A percentile compares a stretch with the other conserved stretches of the same genome.
phyloP scores from a whole-genome alignment of 2,888 invertebrate species.

The Athripsodes cinereus region DNA sequence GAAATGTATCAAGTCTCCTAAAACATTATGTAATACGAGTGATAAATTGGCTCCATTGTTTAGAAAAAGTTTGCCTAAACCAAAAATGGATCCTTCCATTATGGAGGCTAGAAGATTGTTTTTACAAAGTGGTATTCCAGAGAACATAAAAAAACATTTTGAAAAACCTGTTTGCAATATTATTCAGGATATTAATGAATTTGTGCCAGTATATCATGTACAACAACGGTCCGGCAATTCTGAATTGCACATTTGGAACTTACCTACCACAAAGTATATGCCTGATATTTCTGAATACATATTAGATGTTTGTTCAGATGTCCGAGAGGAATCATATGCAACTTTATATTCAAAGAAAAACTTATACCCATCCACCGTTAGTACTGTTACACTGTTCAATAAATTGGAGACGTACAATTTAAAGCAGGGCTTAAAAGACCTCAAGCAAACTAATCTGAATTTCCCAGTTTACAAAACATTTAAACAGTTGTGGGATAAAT shows the following conservation, averaged over 20 bases:
- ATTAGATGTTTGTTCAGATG: neutral
- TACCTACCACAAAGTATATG: conserved; percentile 27
- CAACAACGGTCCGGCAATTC: conserved; percentile 46
- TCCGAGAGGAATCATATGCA: neutral
- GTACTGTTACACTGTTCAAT: neutral
- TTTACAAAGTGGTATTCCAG: conserved; percentile 65
- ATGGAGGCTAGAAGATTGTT: conserved; percentile 63
- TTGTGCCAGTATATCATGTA: conserved; percentile 61
- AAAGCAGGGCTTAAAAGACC: conserved; percentile 37
- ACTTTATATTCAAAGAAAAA: neutral
- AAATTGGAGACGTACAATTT: conserved; percentile 8
- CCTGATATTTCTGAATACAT: neutral
- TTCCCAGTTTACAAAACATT: conserved; percentile 63
- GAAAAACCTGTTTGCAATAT: conserved; percentile 43
- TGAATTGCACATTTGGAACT: conserved; percentile 35
- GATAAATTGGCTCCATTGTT: conserved; percentile 68
- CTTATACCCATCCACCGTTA: neutral
- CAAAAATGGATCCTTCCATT: conserved; percentile 50
- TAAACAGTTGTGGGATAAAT: conserved; percentile 51
- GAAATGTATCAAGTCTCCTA: conserved; percentile 17
- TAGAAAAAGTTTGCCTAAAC: conserved; percentile 46
- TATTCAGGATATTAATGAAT: conserved; percentile 40
- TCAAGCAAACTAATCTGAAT: conserved; percentile 53
- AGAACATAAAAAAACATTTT: conserved; percentile 52
- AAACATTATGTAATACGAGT: conserved; percentile 24